Conservation (phyloP, 1,140 invertebrate genomes). For the Brachionus manjavacas region DNA sequence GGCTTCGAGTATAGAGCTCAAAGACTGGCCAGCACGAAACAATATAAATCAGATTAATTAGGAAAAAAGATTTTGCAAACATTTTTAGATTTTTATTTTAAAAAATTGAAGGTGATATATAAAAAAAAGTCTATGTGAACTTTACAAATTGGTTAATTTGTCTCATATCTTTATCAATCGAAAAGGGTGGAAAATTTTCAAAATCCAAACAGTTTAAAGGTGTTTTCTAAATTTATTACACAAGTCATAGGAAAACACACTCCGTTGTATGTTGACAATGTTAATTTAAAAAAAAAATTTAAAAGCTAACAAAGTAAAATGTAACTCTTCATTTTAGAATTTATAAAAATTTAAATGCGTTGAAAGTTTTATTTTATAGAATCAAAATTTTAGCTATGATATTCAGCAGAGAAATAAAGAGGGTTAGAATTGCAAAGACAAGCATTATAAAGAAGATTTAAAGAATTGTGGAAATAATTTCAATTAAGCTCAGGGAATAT, state of each 20-base stretch:
- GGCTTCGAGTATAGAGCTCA: background rate
- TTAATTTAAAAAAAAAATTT: too few species aligned
- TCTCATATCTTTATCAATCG: background rate
- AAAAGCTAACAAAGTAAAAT: too few species aligned
- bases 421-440: too few species aligned
- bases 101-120: background rate
- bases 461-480: too few species aligned
- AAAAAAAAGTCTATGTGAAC: background rate
- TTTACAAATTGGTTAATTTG: background rate
- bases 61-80: background rate
- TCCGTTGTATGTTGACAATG: background rate
- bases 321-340: too few species aligned
- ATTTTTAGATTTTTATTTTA: background rate
- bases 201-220: background rate
- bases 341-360: too few species aligned
- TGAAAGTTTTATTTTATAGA: too few species aligned
- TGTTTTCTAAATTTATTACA: background rate
- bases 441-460: too few species aligned
- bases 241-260: background rate
- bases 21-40: slow-evolving; percentile 14
- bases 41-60: background rate
- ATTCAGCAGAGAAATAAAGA: too few species aligned
- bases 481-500: too few species aligned
- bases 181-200: background rate
- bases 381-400: too few species aligned